Evolutionary conservation across 2,888 invertebrate genomes (phyloP), one percentile per base, ranked within the genome.

Genomic region (Temnothorax rugatulus): DNA sequence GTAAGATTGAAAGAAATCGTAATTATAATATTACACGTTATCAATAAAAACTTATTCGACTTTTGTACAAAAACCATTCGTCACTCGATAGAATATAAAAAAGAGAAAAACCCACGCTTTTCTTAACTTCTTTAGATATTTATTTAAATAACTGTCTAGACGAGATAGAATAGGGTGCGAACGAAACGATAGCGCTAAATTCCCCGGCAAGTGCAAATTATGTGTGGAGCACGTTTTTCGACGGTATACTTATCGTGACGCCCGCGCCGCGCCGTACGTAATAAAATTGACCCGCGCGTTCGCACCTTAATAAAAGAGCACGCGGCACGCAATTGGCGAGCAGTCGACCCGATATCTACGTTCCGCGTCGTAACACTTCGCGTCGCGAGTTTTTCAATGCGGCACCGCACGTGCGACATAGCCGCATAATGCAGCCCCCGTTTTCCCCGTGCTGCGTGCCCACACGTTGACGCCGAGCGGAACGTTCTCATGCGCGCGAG

Each of bases 21-120:
- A 41, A 8, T 52, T 2, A 5, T 79, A 57, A 77, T 79, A 77
- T 79, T 69, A 77, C 21, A 38, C 29, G n/a, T 11, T 15, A 76
- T 25, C 38, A 8, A 52, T 25, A 52, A 50, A 38, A 44, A 74
- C 18, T 63, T 21, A 29, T 44, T 50, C 9, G 21, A 25, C 15
- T 5, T 18, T 50, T 21, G 11, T 21, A 18, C 21, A 29, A 54
- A 41, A 44, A 44, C 4, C 34, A 57, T 1, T 54, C 15, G 25
- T 29, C 4, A 25, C 1, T 44, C 13, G 29, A 44, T 7, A 21
- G 3, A 64, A 21, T 8, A 4, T 64, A 11, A 38, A 50, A 63
- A 21, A 47, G 4, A 18, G 21, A 15, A 11, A 18, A 3, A 5
- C 18, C 11, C 41, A 11, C 41, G 41, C n/a, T 74, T 34, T 47